Evolutionary conservation across 2,113 vertebrate species (phyloP).

Genomic region (Amphilophus citrinellus): DNA sequence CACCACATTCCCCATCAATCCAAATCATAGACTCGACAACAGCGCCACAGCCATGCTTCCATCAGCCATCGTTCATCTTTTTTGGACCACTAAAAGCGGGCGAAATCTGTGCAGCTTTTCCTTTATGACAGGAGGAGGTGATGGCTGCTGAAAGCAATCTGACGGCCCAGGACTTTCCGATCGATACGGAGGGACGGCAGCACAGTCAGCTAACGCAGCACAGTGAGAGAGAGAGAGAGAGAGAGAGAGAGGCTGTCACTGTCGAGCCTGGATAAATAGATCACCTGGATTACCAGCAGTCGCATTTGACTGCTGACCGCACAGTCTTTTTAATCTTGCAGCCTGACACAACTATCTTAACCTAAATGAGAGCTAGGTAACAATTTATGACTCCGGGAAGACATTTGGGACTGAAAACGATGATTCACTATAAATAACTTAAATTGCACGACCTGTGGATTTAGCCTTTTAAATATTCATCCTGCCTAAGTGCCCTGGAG

Average conservation of each 20-base stretch:
- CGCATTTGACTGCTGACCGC: slow-evolving; percentile 10
- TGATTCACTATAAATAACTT: not conserved
- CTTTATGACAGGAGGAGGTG: slow-evolving; percentile 58
- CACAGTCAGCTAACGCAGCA: not conserved
- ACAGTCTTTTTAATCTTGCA: slow-evolving; percentile 16
- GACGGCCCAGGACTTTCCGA: slow-evolving; percentile 49
- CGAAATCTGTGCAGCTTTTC: slow-evolving; percentile 35
- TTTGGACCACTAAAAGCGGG: slow-evolving; percentile 11
- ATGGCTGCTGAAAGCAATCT: slow-evolving; percentile 62
- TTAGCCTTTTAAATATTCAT: not conserved
- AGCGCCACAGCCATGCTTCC: not conserved
- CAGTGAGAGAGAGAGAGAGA: not conserved
- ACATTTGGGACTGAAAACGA: slow-evolving; percentile 1
- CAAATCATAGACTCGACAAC: not conserved
- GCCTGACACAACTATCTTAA: slow-evolving; percentile 32
- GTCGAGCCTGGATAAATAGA: slow-evolving; percentile 27
- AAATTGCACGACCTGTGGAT: not conserved
- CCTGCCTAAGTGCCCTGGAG: not conserved
- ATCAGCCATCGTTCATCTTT: not conserved
- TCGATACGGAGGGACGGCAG: slow-evolving; percentile 45
- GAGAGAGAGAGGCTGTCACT: slow-evolving; percentile 16
- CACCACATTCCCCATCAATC: not conserved
- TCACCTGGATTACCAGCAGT: slow-evolving; percentile 42
- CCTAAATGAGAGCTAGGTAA: slow-evolving; percentile 2
- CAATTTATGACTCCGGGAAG: slow-evolving; percentile 8